These are phyloP conservation scores for Vultur gryphus DNA, from an alignment of 2,797 vertebrate genomes.

Conservation along the genomic window DNA sequence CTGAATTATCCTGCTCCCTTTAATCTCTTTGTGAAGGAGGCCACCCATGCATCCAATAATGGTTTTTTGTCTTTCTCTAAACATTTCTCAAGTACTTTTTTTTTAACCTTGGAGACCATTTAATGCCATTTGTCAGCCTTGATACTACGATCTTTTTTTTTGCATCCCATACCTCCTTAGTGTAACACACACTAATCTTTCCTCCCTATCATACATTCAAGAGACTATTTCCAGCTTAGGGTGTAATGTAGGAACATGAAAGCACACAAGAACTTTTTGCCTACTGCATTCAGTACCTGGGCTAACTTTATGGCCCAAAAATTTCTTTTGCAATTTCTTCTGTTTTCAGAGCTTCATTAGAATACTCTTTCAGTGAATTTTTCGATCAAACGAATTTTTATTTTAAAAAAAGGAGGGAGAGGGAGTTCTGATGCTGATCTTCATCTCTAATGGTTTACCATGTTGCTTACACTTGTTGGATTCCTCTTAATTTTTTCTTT, in stretches of 20 bases:
- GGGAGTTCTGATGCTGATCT: neutral
- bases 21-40: conserved; percentile 53
- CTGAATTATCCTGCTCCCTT: conserved; percentile 32
- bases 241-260: neutral
- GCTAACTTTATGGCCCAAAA: neutral
- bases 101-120: neutral
- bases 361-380: neutral
- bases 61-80: neutral
- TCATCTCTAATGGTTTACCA: neutral
- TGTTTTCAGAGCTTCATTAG: neutral
- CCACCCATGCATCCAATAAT: conserved; percentile 43
- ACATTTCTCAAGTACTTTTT: neutral
- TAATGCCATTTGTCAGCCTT: conserved; percentile 6
- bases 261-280: neutral
- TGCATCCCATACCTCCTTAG: neutral
- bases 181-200: neutral
- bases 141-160: neutral
- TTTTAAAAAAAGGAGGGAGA: neutral
- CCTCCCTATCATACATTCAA: neutral
- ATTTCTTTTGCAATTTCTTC: neutral
- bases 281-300: neutral
- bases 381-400: neutral
- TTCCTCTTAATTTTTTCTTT: neutral
- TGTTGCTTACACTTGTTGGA: neutral
- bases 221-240: neutral